A percentile compares a stretch with the other conserved stretches of the same genome.
phyloP scores from a whole-genome alignment of 2,797 vertebrate genomes.

The Crypturellus tataupa region DNA sequence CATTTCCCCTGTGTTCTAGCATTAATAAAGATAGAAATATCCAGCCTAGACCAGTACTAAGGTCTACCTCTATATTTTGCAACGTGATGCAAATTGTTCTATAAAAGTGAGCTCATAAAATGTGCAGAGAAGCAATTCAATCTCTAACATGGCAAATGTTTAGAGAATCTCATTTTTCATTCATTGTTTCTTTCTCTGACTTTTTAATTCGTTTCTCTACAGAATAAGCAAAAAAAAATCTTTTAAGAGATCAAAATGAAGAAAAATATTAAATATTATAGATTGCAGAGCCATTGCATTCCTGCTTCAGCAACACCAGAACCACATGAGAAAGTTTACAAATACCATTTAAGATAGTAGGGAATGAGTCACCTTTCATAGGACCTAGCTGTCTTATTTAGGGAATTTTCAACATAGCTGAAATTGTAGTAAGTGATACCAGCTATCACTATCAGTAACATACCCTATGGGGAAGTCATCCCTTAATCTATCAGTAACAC shows the following conservation, averaged over 20 bases:
- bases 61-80: background rate
- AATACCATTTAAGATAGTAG: constrained; percentile 1
- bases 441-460: background rate
- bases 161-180: background rate
- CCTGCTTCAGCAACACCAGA: constrained; percentile 4
- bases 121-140: background rate
- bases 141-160: background rate
- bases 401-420: background rate
- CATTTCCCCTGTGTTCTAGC: background rate
- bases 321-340: constrained; percentile 17
- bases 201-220: background rate
- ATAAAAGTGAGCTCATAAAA: background rate
- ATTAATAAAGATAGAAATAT: background rate
- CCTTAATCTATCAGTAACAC: background rate
- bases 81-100: background rate
- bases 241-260: constrained; percentile 1
- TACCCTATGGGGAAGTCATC: background rate
- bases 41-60: background rate
- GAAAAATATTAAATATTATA: background rate
- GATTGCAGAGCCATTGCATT: constrained; percentile 17
- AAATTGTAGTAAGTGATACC: background rate
- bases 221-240: background rate
- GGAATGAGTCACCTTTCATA: background rate
- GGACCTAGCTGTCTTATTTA: background rate
- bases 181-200: background rate